Evolutionary conservation across 35 echinoderm and acorn worm species (phyloP), one percentile per base, ranked within the genome.

Genomic region (Apostichopus japonicus): DNA sequence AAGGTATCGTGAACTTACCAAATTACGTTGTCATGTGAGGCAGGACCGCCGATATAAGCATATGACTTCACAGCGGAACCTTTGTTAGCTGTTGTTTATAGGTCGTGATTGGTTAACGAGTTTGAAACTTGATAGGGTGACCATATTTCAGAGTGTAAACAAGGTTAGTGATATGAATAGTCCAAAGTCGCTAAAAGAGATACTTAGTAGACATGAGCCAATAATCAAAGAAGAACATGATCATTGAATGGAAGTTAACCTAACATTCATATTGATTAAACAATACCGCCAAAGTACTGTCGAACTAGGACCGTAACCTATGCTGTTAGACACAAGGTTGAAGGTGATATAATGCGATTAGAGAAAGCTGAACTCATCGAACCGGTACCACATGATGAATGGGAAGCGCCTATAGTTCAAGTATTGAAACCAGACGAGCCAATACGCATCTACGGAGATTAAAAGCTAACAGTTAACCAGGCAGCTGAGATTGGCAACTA

Each of bases 71-170:
- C 27, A 33, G 0, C 1, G 27, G 27, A 33, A 33, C 27, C 27
- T 1, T 33, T 33, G 27, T 33, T 33, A 33, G 27, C 0, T 33
- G 27, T 33, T 33, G 27, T 33, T 33, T 1, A 1, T 33, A 33
- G 27, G 27, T 33, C 27, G 27, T 33, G 27, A 33, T 33, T 33
- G 95, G 95, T 76, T 96, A 24, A 6, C 15, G 25, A 79, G 80
- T 11, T 77, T 96, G 17, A 77, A 92, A 56, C 55, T 94, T 21
- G 70, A 96, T 90, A 94, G 93, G 95, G 22, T 62, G 13, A 53
- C 33, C 7, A 83, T 96, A 15, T 94, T 94, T 54, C 62, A 71
- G 6, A 77, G 78, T 78, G 22, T 79, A 54, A 1, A 33, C 27
- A 33, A 33, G 0, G 27, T 33, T 33, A 33, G 27, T 33, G 27